Evolutionary conservation across 2,797 vertebrate species (phyloP).

Genomic region (Sorex maritimensis): DNA sequence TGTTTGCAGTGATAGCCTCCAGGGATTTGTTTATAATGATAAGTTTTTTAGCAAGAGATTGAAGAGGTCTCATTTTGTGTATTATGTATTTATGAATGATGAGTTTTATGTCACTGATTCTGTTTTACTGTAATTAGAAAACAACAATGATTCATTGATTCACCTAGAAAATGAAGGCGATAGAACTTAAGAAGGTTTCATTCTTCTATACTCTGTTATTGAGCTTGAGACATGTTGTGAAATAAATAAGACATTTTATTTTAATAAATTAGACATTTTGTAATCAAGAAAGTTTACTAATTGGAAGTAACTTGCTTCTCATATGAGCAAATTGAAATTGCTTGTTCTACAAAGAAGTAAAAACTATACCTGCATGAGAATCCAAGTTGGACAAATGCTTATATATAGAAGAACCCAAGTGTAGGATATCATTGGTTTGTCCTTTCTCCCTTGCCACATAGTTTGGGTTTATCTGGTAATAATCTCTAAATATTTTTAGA

Average conservation of each 20-base stretch:
- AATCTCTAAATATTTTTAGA: no score
- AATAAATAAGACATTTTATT: neutral
- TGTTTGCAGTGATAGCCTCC: slow-evolving; percentile 29
- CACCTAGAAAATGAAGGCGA: slow-evolving; percentile 15
- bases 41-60: neutral
- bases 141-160: slow-evolving; percentile 10
- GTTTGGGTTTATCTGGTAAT: no score
- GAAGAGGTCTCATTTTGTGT: slow-evolving; percentile 9
- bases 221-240: neutral
- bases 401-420: neutral
- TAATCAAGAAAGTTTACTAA: slow-evolving; percentile 19
- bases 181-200: neutral
- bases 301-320: slow-evolving; percentile 25
- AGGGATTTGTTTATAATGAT: slow-evolving; percentile 23
- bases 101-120: slow-evolving; percentile 2
- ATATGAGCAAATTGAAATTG: neutral
- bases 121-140: slow-evolving; percentile 47
- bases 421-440: no score
- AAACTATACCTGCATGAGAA: slow-evolving; percentile 10
- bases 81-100: neutral
- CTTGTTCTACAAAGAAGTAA: neutral
- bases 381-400: neutral
- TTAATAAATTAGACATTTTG: slow-evolving; percentile 55
- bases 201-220: neutral
- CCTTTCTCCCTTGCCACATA: no score